These are phyloP conservation scores for Myotis findleyi DNA, from an alignment of 2,797 vertebrate genomes.

Conservation along the genomic window DNA sequence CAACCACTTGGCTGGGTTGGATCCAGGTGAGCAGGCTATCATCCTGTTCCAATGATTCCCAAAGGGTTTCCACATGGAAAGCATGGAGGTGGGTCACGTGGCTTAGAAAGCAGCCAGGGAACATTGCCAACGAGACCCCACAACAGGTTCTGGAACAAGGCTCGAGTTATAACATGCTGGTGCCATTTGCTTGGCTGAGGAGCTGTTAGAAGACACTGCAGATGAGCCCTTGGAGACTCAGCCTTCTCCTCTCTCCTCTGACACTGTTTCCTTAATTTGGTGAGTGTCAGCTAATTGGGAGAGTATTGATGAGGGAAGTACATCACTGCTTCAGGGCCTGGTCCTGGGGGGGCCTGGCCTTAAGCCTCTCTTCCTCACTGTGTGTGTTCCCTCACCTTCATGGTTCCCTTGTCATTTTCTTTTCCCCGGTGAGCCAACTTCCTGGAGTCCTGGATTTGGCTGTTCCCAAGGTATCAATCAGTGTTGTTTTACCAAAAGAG, in stretches of 20 bases:
- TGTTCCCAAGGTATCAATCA: neutral
- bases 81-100: neutral
- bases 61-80: slow-evolving; percentile 3
- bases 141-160: neutral
- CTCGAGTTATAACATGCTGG: slow-evolving; percentile 20
- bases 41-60: slow-evolving; percentile 50
- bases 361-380: neutral
- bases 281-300: slow-evolving; percentile 61
- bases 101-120: slow-evolving; percentile 38
- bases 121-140: neutral
- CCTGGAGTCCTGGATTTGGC: neutral
- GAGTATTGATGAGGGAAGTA: slow-evolving; percentile 67
- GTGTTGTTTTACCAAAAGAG: neutral
- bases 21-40: slow-evolving; percentile 57
- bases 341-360: neutral
- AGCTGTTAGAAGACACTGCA: neutral
- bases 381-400: neutral
- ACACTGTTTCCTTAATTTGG: slow-evolving; percentile 50
- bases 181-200: slow-evolving; percentile 1
- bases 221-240: neutral
- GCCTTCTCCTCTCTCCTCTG: neutral
- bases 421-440: neutral
- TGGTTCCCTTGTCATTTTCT: neutral
- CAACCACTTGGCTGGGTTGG: neutral
- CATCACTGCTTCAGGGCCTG: neutral